These are phyloP conservation scores for Lasiurus cinereus DNA, from an alignment of 2,113 vertebrate species.

Conservation along the genomic window DNA sequence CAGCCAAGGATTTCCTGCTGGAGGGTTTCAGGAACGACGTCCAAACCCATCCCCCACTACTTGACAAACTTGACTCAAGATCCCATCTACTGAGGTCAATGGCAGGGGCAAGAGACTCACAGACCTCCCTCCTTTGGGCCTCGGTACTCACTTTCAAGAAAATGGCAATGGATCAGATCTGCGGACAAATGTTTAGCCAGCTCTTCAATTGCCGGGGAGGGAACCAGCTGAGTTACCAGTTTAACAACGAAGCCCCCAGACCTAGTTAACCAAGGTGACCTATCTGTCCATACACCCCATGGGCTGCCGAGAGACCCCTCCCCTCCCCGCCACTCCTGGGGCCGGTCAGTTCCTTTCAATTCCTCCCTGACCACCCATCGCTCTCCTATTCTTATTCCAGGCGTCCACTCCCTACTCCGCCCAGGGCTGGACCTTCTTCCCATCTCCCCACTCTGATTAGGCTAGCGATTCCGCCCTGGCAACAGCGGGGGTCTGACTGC, in stretches of 20 bases:
- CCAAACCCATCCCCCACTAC: not conserved
- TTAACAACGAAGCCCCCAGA: not conserved
- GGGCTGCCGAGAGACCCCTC: no score
- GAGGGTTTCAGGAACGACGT: not conserved
- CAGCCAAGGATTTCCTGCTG: not conserved
- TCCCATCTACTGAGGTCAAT: not conserved
- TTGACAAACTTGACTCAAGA: not conserved
- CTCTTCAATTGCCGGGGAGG: not conserved
- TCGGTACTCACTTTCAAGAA: not conserved
- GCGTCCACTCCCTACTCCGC: conserved; percentile 45
- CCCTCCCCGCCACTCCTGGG: not conserved
- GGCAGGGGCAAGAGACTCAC: not conserved
- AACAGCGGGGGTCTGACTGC: not conserved
- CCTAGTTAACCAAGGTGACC: not conserved
- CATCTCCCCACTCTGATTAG: not conserved
- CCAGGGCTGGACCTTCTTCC: not conserved
- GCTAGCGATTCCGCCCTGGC: rapidly evolving
- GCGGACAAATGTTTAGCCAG: not conserved
- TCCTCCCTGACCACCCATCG: not conserved
- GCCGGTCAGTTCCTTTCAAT: not conserved
- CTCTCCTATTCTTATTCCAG: conserved; percentile 60
- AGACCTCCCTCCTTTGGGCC: not conserved
- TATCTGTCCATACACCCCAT: not conserved
- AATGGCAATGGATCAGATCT: not conserved
- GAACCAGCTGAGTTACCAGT: not conserved